Percentiles rank a stretch among this genome's conserved stretches.
These are phyloP conservation scores for Mastacembelus armatus DNA, from an alignment of 2,797 vertebrate genomes.

Conservation along the genomic window DNA sequence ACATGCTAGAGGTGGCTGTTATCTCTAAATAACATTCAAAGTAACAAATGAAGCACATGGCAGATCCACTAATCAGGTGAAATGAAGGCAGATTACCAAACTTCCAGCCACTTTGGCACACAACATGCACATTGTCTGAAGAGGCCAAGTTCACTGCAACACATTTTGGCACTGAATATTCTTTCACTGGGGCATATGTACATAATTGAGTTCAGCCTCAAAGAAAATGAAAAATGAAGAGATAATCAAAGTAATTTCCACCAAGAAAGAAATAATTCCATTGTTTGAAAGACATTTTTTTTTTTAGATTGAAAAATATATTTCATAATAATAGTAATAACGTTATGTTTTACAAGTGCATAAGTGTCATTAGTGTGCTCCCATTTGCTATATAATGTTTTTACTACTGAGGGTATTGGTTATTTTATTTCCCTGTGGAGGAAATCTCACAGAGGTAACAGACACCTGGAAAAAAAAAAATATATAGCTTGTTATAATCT, in stretches of 20 bases:
- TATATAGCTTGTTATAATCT: slow-evolving; percentile 11
- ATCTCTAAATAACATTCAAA: slow-evolving; percentile 58
- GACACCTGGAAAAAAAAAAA: slow-evolving; percentile 6
- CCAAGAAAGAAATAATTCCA: slow-evolving; percentile 21
- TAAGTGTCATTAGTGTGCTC: slow-evolving; percentile 59
- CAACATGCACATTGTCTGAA: slow-evolving; percentile 81
- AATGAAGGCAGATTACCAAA: slow-evolving; percentile 65
- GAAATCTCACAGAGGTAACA: slow-evolving; percentile 12
- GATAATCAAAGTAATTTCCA: slow-evolving; percentile 46
- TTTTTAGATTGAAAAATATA: slow-evolving; percentile 31
- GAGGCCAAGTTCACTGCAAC: slow-evolving; percentile 65
- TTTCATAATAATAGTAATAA: slow-evolving; percentile 41
- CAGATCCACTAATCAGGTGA: slow-evolving; percentile 58
- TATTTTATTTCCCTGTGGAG: background rate
- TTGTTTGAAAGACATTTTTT: slow-evolving; percentile 38
- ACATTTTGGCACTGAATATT: slow-evolving; percentile 65
- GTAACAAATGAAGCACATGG: slow-evolving; percentile 62
- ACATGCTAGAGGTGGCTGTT: slow-evolving; percentile 70
- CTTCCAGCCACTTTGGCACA: slow-evolving; percentile 74
- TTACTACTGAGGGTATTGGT: slow-evolving; percentile 4
- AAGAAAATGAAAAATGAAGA: slow-evolving; percentile 41
- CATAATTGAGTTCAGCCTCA: slow-evolving; percentile 69
- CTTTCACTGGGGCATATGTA: slow-evolving; percentile 68
- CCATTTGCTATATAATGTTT: slow-evolving; percentile 31
- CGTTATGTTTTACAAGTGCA: slow-evolving; percentile 62